Percentiles rank a stretch among this genome's conserved stretches.
Evolutionary conservation across 1,140 invertebrate genomes (phyloP).

Genomic region (Drosophila albomicans): DNA sequence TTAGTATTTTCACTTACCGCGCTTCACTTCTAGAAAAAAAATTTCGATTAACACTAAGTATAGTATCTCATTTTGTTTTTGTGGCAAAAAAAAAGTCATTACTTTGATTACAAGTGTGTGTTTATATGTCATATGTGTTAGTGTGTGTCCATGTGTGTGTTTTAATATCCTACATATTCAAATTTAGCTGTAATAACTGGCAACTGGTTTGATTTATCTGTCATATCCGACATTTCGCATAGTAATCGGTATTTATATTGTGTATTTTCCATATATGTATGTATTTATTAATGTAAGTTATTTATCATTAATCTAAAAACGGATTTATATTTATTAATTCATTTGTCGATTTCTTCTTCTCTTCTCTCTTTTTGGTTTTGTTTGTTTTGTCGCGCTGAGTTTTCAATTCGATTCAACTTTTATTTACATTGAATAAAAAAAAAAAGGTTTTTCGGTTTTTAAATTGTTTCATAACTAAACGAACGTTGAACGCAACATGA

Average conservation of each 20-base stretch:
- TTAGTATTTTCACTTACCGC: slow-evolving; percentile 51
- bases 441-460: slow-evolving; percentile 14
- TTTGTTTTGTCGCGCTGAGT: slow-evolving; percentile 24
- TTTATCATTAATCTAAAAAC: slow-evolving; percentile 55
- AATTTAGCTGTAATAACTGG: slow-evolving; percentile 34
- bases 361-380: not conserved
- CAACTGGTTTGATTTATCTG: slow-evolving; percentile 61
- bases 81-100: slow-evolving; percentile 51
- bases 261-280: slow-evolving; percentile 19
- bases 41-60: slow-evolving; percentile 58
- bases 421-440: slow-evolving; percentile 67
- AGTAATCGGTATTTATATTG: slow-evolving; percentile 12
- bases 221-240: slow-evolving; percentile 18
- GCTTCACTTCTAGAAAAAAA: slow-evolving; percentile 57
- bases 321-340: slow-evolving; percentile 19
- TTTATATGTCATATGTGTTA: slow-evolving; percentile 6
- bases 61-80: slow-evolving; percentile 12
- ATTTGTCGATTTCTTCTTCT: not conserved
- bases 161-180: slow-evolving; percentile 35
- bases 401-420: slow-evolving; percentile 58
- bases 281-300: not conserved
- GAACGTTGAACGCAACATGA: slow-evolving; percentile 77
- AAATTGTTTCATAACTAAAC: slow-evolving; percentile 76
- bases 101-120: slow-evolving; percentile 38
- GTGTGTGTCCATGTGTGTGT: slow-evolving; percentile 25